A percentile compares a stretch with the other conserved stretches of the same genome.
Evolutionary conservation across 2,797 vertebrate species (phyloP).

Genomic region (Pampus argenteus): DNA sequence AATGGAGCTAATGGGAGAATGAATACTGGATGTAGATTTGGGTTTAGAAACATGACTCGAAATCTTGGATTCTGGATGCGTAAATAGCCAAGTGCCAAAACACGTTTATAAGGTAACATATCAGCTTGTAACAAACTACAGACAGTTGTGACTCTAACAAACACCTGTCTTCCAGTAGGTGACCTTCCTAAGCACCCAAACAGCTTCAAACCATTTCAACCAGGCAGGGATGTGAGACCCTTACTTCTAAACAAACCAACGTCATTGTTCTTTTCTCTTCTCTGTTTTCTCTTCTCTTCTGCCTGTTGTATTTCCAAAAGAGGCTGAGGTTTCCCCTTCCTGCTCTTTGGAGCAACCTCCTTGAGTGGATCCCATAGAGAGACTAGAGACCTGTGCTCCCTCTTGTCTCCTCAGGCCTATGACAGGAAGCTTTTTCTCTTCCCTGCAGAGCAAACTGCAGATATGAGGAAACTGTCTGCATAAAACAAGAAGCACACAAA

Average conservation of each 20-base stretch:
- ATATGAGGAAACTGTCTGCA: constrained; percentile 41
- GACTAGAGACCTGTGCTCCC: constrained; percentile 29
- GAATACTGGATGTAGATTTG: no score
- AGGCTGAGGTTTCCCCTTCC: constrained; percentile 5
- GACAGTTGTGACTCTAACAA: constrained; percentile 15
- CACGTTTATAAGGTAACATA: no score
- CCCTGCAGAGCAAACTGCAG: constrained; percentile 34
- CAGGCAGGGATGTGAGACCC: constrained; percentile 4
- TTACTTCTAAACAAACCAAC: constrained; percentile 16
- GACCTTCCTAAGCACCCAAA: constrained; percentile 16
- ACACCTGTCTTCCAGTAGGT: constrained; percentile 32
- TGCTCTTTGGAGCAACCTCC: constrained; percentile 22
- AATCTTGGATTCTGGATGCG: no score
- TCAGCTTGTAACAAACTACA: background rate
- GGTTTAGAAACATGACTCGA: no score
- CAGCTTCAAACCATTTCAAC: constrained; percentile 23
- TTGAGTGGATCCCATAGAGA: constrained; percentile 27
- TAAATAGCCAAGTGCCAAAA: no score
- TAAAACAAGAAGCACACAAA: constrained; percentile 14
- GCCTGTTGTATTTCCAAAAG: constrained; percentile 19
- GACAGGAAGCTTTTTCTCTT: constrained; percentile 40
- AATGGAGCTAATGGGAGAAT: no score
- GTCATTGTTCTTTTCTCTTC: constrained; percentile 2
- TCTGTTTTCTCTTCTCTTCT: constrained; percentile 6
- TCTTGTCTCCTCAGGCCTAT: constrained; percentile 24